Evolutionary conservation across 2,113 vertebrate species (phyloP).

Genomic region (Podarcis raffonei): DNA sequence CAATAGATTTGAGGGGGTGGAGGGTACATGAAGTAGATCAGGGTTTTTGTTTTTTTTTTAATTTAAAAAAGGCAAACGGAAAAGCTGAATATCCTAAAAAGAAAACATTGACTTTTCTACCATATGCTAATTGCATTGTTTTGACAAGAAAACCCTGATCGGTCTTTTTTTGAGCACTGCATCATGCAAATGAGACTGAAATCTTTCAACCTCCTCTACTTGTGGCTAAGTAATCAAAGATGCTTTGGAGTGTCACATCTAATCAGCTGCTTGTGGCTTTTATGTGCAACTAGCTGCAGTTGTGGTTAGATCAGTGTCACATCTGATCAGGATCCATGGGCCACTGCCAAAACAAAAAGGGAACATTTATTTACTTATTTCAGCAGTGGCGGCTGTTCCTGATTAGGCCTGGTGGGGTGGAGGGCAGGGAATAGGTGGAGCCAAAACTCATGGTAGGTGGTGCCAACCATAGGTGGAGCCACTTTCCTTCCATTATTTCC

Average conservation of each 20-base stretch:
- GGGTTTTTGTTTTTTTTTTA: too few species aligned
- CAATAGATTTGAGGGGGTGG: background rate
- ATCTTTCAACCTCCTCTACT: conserved; percentile 9
- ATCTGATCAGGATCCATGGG: background rate
- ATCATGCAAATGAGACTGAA: conserved; percentile 21
- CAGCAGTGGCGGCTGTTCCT: too few species aligned
- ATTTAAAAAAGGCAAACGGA: background rate
- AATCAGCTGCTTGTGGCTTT: conserved; percentile 4
- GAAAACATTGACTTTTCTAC: background rate
- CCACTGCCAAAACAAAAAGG: conserved; percentile 1
- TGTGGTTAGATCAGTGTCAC: conserved; percentile 3
- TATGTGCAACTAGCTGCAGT: background rate
- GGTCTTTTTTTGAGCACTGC: background rate
- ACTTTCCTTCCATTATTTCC: too few species aligned
- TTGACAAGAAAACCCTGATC: background rate
- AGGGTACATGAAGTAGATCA: background rate
- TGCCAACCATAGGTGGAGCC: too few species aligned
- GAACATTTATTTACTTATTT: conserved; percentile 4
- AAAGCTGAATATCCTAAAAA: background rate
- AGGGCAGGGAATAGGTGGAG: too few species aligned
- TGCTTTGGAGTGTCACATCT: conserved; percentile 23
- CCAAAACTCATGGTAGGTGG: too few species aligned
- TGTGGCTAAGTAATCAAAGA: conserved; percentile 24
- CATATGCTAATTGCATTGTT: background rate
- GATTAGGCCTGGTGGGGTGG: too few species aligned